phyloP scores from a whole-genome alignment of 2,113 vertebrate genomes.

The Cichladusa arquata region DNA sequence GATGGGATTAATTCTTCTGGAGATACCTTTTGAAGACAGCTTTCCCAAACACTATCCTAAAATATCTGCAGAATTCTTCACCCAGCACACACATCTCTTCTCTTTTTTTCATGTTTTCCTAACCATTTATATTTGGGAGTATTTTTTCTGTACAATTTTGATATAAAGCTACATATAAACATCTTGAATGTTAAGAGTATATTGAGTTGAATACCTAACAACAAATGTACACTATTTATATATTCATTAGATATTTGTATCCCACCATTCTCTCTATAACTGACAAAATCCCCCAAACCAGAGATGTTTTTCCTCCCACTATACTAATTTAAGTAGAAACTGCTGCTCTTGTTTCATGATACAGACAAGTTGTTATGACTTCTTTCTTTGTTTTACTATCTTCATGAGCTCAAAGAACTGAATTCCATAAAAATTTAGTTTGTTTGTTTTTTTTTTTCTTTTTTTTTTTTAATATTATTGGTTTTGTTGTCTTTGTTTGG shows the following conservation, averaged over 20 bases:
- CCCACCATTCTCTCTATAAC: not conserved
- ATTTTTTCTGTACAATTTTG: not conserved
- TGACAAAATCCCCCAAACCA: not conserved
- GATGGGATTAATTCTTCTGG: not conserved
- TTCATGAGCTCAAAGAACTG: not conserved
- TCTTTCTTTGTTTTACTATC: not conserved
- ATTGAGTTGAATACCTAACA: not conserved
- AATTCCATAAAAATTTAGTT: not conserved
- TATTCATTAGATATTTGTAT: not conserved
- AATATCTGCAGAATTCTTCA: not conserved
- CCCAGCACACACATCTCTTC: not conserved
- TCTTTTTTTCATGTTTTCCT: not conserved
- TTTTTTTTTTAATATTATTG: too few species aligned
- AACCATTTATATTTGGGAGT: not conserved
- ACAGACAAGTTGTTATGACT: not conserved
- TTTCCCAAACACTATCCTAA: not conserved
- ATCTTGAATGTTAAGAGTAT: not conserved
- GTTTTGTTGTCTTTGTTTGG: not conserved
- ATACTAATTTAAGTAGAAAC: not conserved
- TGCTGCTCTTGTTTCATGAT: not conserved
- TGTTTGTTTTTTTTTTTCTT: fast-evolving
- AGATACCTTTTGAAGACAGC: not conserved
- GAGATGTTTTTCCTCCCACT: not conserved
- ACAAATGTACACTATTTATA: not conserved
- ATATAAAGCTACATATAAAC: not conserved